phyloP scores from a whole-genome alignment of 1,140 invertebrate species.

The Drosophila triauraria region DNA sequence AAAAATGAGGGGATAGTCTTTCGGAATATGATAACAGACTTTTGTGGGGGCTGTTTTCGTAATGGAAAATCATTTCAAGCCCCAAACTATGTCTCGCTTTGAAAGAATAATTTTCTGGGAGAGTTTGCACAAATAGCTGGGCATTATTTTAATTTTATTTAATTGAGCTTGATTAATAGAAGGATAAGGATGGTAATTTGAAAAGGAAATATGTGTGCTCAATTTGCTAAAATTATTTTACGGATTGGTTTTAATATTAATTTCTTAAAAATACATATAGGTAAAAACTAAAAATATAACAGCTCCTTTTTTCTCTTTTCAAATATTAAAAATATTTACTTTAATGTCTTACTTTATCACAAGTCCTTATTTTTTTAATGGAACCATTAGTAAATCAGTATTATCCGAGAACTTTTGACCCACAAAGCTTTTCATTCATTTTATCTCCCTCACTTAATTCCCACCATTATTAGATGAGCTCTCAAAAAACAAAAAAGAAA shows the following conservation, averaged over 20 bases:
- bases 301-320: no score
- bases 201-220: no score
- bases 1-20: constrained; percentile 25
- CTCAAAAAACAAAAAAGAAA: not conserved
- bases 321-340: no score
- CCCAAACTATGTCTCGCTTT: not conserved
- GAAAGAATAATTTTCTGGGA: not conserved
- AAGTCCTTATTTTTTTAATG: no score
- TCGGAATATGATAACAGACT: constrained; percentile 3
- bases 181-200: not conserved
- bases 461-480: constrained; percentile 36
- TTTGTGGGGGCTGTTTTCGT: not conserved
- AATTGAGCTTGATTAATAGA: not conserved
- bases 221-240: no score
- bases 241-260: no score
- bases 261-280: no score
- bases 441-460: constrained; percentile 11
- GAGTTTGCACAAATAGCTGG: not conserved
- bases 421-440: constrained; percentile 7
- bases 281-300: no score
- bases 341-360: no score
- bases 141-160: not conserved
- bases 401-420: constrained; percentile 3
- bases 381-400: no score
- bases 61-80: not conserved